A percentile compares a stretch with the other conserved stretches of the same genome.
Conservation (phyloP, 2,113 vertebrate genomes). For the Sinocyclocheilus maitianheensis region DNA sequence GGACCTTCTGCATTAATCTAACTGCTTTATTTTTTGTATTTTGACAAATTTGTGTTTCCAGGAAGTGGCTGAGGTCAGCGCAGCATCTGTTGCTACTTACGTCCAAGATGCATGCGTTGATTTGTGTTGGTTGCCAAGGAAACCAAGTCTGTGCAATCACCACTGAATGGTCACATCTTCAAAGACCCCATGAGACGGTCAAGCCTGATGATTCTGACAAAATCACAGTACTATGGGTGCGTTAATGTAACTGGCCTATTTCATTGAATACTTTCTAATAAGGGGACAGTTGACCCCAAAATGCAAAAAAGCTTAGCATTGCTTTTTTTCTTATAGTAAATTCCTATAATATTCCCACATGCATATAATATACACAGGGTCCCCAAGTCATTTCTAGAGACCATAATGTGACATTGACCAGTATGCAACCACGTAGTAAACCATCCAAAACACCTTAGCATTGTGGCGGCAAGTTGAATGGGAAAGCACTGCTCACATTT, state of each 20-base stretch:
- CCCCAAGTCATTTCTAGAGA: background rate
- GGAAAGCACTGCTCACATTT: background rate
- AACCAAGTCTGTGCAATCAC: slow-evolving; percentile 74
- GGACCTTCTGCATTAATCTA: slow-evolving; percentile 80
- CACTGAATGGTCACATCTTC: slow-evolving; percentile 74
- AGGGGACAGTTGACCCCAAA: background rate
- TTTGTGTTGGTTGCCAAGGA: slow-evolving; percentile 80
- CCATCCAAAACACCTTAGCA: background rate
- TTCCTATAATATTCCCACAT: background rate
- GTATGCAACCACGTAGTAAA: background rate
- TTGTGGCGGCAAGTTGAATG: background rate
- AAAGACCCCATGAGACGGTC: slow-evolving; percentile 63
- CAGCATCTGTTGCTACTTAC: slow-evolving; percentile 93
- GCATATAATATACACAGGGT: background rate
- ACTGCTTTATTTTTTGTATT: slow-evolving; percentile 82
- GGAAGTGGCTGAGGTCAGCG: slow-evolving; percentile 90
- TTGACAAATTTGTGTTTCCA: slow-evolving; percentile 93
- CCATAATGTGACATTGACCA: background rate
- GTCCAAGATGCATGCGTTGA: slow-evolving; percentile 77
- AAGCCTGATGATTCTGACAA: slow-evolving; percentile 1
- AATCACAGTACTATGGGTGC: background rate
- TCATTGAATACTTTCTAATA: background rate
- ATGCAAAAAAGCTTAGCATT: background rate
- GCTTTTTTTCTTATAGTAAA: background rate
- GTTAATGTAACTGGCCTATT: background rate